Evolutionary conservation across 23 tunicate species (phyloP).

Genomic region (Aplidium turbinatum): DNA sequence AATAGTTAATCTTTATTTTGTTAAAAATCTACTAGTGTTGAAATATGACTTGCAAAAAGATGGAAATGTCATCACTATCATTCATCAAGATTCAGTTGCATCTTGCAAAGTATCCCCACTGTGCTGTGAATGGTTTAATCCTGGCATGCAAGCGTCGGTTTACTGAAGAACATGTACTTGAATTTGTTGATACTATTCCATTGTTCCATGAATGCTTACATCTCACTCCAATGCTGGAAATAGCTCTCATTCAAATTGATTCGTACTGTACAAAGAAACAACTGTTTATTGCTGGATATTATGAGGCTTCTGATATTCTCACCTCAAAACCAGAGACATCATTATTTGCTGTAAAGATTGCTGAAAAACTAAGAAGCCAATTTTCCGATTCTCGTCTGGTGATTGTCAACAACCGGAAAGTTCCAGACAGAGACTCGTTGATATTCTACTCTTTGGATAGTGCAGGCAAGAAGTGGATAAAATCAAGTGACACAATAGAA

Average conservation of each 20-base stretch:
- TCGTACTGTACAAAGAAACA: constrained; percentile 56
- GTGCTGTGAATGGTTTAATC: constrained; percentile 91
- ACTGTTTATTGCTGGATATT: constrained; percentile 89
- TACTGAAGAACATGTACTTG: constrained; percentile 30
- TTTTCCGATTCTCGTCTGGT: constrained; percentile 45
- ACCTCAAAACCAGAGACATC: constrained; percentile 42
- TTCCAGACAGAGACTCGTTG: constrained; percentile 58
- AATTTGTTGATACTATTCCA: constrained; percentile 80
- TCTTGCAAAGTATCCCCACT: constrained; percentile 91
- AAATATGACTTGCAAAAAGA: constrained; percentile 56
- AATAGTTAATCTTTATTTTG: too few species aligned
- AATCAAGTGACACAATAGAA: constrained; percentile 17
- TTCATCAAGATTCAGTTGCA: constrained; percentile 86
- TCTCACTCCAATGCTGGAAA: constrained; percentile 89
- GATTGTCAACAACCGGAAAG: constrained; percentile 56
- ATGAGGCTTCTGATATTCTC: constrained; percentile 68
- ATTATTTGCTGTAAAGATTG: constrained; percentile 33
- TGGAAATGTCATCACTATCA: constrained; percentile 65
- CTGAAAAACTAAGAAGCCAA: constrained; percentile 63
- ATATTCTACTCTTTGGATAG: constrained; percentile 45
- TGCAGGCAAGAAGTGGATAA: constrained; percentile 54
- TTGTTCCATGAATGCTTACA: constrained; percentile 86
- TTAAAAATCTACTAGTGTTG: too few species aligned
- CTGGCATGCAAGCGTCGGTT: constrained; percentile 62
- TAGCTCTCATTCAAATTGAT: constrained; percentile 77